Percentiles rank a stretch among this genome's conserved stretches.
phyloP scores from a whole-genome alignment of 2,797 vertebrate species.

The Pantherophis vulpinus region DNA sequence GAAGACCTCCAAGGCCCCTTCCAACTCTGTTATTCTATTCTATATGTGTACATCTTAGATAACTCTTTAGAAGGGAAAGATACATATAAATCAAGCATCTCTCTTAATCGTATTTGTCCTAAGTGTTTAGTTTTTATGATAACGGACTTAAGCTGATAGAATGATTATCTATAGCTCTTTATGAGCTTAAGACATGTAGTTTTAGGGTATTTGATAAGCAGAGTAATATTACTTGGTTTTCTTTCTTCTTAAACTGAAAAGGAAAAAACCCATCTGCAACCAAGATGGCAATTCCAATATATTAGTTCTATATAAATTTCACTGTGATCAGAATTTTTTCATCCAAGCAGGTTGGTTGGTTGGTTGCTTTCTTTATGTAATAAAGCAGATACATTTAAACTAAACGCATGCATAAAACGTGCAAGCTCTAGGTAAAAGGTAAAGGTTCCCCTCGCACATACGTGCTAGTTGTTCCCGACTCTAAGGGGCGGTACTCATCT shows the following conservation, averaged over 20 bases:
- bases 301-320: background rate
- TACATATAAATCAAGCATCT: background rate
- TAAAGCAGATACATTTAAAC: background rate
- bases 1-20: no score
- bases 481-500: no score
- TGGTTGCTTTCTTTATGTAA: background rate
- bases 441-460: no score
- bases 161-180: background rate
- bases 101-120: background rate
- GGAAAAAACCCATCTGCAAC: conserved; percentile 22
- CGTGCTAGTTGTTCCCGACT: no score
- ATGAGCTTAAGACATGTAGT: background rate
- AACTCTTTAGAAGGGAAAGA: background rate
- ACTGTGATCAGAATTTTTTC: background rate
- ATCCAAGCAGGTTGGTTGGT: background rate
- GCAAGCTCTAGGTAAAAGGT: background rate
- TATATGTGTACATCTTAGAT: no score
- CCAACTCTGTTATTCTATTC: no score
- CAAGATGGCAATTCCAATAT: conserved; percentile 46
- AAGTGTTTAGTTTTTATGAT: background rate
- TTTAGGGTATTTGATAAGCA: background rate
- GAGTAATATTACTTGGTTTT: background rate
- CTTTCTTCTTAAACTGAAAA: conserved; percentile 8
- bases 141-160: background rate
- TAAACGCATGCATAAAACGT: background rate